Evolutionary conservation across 2,797 vertebrate species (phyloP), one percentile per base, ranked within the genome.

Genomic region (Tapera naevia): DNA sequence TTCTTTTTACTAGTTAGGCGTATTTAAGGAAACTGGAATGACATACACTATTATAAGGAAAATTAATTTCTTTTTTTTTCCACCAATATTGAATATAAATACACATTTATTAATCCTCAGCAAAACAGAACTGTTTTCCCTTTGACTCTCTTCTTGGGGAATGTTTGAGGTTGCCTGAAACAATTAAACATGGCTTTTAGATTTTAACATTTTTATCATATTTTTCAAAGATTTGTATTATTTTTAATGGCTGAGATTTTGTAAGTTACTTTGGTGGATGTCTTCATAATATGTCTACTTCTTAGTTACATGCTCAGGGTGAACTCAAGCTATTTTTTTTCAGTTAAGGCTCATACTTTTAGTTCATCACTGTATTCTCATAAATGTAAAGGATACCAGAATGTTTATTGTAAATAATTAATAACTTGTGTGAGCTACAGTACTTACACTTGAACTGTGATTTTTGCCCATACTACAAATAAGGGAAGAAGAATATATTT

Each of bases 341-440:
- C 80, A n/a, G 25, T 58, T 70, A 51, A 84, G 57, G 46, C 64
- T 92, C n/a, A 35, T 83, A 17, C 18, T 76, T 78, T 14, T 39
- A 67, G 33, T 88, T 95, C 50, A 75, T 88, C 45, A 37, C 37
- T 81, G 16, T 48, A 17, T 69, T 88, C 51, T 94, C 45, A 64
- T 75, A 72, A 86, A 75, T 1, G 2, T 79, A 86, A 84, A 89
- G 66, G 58, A 79, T 75, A 41, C 33, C 25, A 88, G 39, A 32
- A 45, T 88, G 91, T 95, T 94, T 66, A 6, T 79, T 92, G 73
- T 97, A 75, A 92, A 89, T 94, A 91, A 89, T 92, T 83, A 93
- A 83, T 93, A 69, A 78, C 24, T 54, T 83, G 8, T 33, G 8
- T 73, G 89, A 95, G 72, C 69, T 87, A 12, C 39, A 66, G 18